Base-by-base conservation (phyloP, 2,797 vertebrate genomes). In the Poecilia picta region DNA sequence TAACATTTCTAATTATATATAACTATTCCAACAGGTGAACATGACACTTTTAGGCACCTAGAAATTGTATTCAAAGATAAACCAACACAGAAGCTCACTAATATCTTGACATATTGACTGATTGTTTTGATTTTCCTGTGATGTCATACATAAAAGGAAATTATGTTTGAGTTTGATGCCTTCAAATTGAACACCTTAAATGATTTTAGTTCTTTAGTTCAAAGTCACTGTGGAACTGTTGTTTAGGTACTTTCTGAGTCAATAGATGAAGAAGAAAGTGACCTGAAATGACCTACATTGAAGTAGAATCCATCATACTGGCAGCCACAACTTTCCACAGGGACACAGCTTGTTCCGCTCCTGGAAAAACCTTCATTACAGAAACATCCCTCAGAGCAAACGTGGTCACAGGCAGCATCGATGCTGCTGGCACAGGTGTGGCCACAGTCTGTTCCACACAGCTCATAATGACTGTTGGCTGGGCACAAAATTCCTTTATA, bases 381-480 rank as follows among this genome's bases (percentile, higher is more conserved):
- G 88, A 94, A 95, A 83, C 95, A 95, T 73, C 95, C 95, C 78
- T 95, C 95, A 1, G 91, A 87, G 82, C 95, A 95, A 45, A 71
- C 84, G 13, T 78, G 87, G 2, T 79, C 86, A 84, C 94, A 94
- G 78, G 76, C 87, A 4, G 84, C 75, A 85, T 94, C 46, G 72
- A 74, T 75, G 71, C 72, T 92, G 79, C 79, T 94, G 75, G 85
- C 86, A 78, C 94, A 94, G 13, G 89, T 92, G 70, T 85, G 82
- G 0, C 76, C 91, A 89, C 93, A 95, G 86, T 94, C 92, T 5
- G 91, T 93, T 12, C 94, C 93, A 81, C 94, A 96, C 45, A 95
- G 75, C 82, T 95, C 94, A 89, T 96, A 95, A 79, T 96, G 95
- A 81, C 91, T 95, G 83, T 93, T 89, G 5, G 70, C 45, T 73